phyloP scores from a whole-genome alignment of 2,888 invertebrate genomes.

The Tipula lateralis region DNA sequence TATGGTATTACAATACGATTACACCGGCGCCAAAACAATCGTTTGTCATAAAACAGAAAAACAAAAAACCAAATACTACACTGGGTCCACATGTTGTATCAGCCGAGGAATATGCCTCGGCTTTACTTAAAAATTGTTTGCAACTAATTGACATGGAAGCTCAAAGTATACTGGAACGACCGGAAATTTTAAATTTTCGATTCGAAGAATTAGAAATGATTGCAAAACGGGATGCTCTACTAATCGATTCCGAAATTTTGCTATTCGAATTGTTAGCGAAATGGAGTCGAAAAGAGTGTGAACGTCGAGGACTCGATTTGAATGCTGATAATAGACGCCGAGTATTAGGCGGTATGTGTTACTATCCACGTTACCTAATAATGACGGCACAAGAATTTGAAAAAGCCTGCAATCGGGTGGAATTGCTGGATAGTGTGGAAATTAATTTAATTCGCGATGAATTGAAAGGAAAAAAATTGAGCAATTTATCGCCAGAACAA shows the following conservation, averaged over 20 bases:
- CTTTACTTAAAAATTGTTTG: slow-evolving; percentile 46
- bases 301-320: slow-evolving; percentile 44
- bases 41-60: slow-evolving; percentile 32
- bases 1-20: slow-evolving; percentile 48
- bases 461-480: slow-evolving; percentile 45
- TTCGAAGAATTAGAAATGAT: slow-evolving; percentile 49
- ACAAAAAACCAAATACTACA: slow-evolving; percentile 30
- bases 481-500: slow-evolving; percentile 47
- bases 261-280: slow-evolving; percentile 47
- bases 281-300: slow-evolving; percentile 48
- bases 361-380: slow-evolving; percentile 45
- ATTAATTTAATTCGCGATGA: slow-evolving; percentile 44
- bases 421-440: slow-evolving; percentile 45
- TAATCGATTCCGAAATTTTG: slow-evolving; percentile 45
- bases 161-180: slow-evolving; percentile 43
- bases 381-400: slow-evolving; percentile 44
- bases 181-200: slow-evolving; percentile 43
- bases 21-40: slow-evolving; percentile 38
- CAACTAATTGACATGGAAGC: slow-evolving; percentile 50
- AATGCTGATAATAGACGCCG: slow-evolving; percentile 46
- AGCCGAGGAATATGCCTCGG: slow-evolving; percentile 47
- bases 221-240: slow-evolving; percentile 46
- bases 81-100: slow-evolving; percentile 45
- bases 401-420: slow-evolving; percentile 45
- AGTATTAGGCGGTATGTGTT: slow-evolving; percentile 47